Conservation (phyloP, 1,140 invertebrate species). For the Drosophila triauraria region DNA sequence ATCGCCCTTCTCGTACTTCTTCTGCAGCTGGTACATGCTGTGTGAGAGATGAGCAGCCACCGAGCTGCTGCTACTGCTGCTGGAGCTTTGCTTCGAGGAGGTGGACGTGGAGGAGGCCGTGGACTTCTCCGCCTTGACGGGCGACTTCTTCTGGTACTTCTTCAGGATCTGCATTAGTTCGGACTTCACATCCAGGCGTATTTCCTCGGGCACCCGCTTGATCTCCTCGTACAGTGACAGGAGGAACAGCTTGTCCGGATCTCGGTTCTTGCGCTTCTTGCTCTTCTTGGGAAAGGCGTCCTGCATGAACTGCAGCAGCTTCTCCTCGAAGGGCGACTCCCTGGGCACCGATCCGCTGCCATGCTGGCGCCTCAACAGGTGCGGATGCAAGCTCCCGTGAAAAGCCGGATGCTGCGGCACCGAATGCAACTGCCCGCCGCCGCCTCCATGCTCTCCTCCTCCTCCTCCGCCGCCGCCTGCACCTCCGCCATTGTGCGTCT, state of each 20-base stretch:
- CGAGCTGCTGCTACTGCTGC: constrained; percentile 60
- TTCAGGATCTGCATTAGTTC: constrained; percentile 83
- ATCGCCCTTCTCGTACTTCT: constrained; percentile 81
- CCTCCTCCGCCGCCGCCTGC: constrained; percentile 20
- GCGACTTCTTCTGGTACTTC: constrained; percentile 80
- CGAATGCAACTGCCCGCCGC: constrained; percentile 59
- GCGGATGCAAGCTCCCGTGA: constrained; percentile 76
- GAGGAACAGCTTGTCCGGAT: constrained; percentile 78
- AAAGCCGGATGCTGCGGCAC: constrained; percentile 77
- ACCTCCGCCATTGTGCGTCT: constrained; percentile 63
- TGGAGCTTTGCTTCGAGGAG: constrained; percentile 56
- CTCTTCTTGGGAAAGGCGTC: constrained; percentile 83
- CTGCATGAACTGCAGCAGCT: constrained; percentile 81
- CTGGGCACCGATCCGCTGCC: constrained; percentile 47
- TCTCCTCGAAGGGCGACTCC: constrained; percentile 78
- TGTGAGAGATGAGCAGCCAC: constrained; percentile 65
- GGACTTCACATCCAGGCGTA: constrained; percentile 77
- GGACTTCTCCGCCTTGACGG: constrained; percentile 75
- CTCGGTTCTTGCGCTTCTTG: constrained; percentile 80
- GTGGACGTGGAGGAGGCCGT: constrained; percentile 58
- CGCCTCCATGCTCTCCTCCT: constrained; percentile 57
- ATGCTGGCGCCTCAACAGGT: constrained; percentile 72
- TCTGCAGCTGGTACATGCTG: constrained; percentile 82
- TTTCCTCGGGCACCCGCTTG: constrained; percentile 79
- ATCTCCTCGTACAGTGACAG: constrained; percentile 80